phyloP scores from a whole-genome alignment of 2,888 invertebrate species.

The Itoplectis maculator region DNA sequence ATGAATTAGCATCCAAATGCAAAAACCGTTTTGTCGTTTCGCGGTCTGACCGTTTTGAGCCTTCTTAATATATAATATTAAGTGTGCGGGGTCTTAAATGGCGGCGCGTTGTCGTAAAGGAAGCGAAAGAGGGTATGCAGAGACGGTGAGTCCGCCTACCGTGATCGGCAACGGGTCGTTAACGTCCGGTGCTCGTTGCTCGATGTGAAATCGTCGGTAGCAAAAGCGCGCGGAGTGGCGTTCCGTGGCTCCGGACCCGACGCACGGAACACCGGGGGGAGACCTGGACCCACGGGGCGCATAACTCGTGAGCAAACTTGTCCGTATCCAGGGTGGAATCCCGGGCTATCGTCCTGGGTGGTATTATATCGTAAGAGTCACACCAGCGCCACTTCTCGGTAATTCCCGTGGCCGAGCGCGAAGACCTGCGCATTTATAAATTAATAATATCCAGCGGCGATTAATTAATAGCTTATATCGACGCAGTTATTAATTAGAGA shows the following conservation, averaged over 20 bases:
- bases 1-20: background rate
- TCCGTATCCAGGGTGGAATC: conserved; percentile 71
- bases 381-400: conserved; percentile 26
- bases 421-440: conserved; percentile 41
- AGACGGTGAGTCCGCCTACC: conserved; percentile 35
- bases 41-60: too few relatives aligned
- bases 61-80: conserved; percentile 9
- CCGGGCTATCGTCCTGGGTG: conserved; percentile 55
- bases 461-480: conserved; percentile 56
- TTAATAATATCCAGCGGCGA: conserved; percentile 64
- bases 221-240: conserved; percentile 62
- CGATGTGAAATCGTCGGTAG: conserved; percentile 60
- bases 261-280: conserved; percentile 47
- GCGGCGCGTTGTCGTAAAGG: conserved; percentile 22
- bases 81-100: background rate
- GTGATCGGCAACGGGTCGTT: conserved; percentile 73
- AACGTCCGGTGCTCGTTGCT: conserved; percentile 66
- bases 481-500: conserved; percentile 44
- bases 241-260: conserved; percentile 66
- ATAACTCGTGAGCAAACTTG: conserved; percentile 81
- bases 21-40: background rate
- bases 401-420: conserved; percentile 14
- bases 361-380: conserved; percentile 55
- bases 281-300: conserved; percentile 65
- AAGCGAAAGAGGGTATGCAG: conserved; percentile 35